A percentile compares a stretch with the other conserved stretches of the same genome.
Conservation (phyloP, 2,888 invertebrate species). For the Melikaiella ostensackeni region DNA sequence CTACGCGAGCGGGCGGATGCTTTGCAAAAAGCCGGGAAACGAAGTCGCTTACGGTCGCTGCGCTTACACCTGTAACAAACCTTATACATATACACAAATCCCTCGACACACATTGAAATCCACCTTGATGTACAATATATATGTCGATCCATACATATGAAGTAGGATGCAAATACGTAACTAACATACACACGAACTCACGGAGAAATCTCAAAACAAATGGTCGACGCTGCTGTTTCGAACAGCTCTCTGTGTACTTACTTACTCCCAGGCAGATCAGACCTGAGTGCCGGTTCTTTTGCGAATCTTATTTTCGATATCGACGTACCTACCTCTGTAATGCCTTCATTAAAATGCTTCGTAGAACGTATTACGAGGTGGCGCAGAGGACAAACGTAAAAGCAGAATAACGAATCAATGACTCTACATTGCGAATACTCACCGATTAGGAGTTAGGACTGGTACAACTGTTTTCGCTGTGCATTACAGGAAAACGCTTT, state of each 20-base stretch:
- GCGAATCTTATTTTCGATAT: conserved; percentile 39
- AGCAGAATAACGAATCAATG: conserved; percentile 33
- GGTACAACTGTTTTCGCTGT: conserved; percentile 28
- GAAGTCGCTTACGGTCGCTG: conserved; percentile 54
- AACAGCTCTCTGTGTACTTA: conserved; percentile 30
- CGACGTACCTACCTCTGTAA: conserved; percentile 33
- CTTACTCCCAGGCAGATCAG: conserved; percentile 23
- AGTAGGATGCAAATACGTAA: conserved; percentile 12
- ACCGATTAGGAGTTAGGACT: conserved; percentile 29
- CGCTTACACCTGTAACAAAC: conserved; percentile 45
- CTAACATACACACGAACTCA: conserved; percentile 6
- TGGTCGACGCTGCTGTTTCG: conserved; percentile 28
- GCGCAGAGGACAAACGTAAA: conserved; percentile 32
- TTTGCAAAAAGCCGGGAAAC: conserved; percentile 63
- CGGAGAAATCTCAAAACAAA: conserved; percentile 35
- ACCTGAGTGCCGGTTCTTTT: conserved; percentile 28
- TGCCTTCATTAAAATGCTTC: conserved; percentile 38
- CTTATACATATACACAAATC: conserved; percentile 25
- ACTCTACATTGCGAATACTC: conserved; percentile 13
- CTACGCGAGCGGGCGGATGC: conserved; percentile 58
- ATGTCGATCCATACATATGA: conserved; percentile 14
- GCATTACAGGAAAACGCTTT: conserved; percentile 23
- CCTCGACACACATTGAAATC: conserved; percentile 3
- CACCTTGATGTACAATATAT: conserved; percentile 1
- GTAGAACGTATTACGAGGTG: conserved; percentile 27